These are phyloP conservation scores for Tenebrio molitor DNA, from an alignment of 1,140 invertebrate genomes.

Conservation along the genomic window DNA sequence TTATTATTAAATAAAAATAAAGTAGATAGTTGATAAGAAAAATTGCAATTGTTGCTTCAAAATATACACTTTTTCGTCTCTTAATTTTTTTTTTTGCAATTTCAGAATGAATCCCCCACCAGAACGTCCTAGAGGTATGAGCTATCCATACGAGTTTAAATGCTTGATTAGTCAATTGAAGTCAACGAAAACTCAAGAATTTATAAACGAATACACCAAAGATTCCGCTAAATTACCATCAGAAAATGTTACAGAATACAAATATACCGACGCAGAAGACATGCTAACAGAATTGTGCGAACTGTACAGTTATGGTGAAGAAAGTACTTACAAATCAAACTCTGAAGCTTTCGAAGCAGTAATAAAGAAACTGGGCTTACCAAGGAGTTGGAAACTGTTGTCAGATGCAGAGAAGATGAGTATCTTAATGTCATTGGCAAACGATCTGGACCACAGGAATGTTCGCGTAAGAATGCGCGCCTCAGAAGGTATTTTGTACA, in stretches of 20 bases:
- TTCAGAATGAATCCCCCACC: too few species aligned
- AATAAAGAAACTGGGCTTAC: background rate
- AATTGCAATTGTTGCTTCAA: too few species aligned
- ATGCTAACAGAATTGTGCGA: background rate
- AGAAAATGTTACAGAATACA: background rate
- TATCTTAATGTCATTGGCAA: background rate
- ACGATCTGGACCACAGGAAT: background rate
- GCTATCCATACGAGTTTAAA: too few species aligned
- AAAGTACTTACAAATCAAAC: background rate
- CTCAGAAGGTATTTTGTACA: background rate
- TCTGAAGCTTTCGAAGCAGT: background rate
- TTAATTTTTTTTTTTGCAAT: too few species aligned
- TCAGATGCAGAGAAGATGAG: background rate
- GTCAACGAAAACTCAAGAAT: too few species aligned
- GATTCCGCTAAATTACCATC: too few species aligned
- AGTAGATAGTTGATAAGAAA: too few species aligned
- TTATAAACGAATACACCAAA: too few species aligned
- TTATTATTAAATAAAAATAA: too few species aligned
- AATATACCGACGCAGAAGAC: background rate
- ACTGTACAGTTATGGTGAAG: constrained; percentile 28
- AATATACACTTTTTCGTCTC: too few species aligned
- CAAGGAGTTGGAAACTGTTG: background rate
- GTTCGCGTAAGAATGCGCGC: background rate
- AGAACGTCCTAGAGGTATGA: too few species aligned
- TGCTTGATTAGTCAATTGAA: too few species aligned